Evolutionary conservation across 2,113 vertebrate genomes (phyloP), one percentile per base, ranked within the genome.

Genomic region (Perca fluviatilis): DNA sequence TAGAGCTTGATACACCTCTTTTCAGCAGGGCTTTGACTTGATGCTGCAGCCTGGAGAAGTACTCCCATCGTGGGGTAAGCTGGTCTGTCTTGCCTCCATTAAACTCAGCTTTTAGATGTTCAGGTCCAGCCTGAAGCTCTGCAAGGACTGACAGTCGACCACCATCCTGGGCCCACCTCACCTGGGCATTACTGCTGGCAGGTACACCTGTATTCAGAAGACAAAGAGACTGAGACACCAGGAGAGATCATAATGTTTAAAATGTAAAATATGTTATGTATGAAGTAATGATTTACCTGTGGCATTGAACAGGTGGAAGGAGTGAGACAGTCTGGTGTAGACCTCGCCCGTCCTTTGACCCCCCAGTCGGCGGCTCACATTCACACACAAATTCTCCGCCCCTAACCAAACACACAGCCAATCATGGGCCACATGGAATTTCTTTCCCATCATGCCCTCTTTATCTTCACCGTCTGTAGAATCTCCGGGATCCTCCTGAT

Each of bases 241-340:
- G 53, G 6, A 67, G 13, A 54, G 19, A 21, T 2, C 13, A 15
- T 0, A 18, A 47, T 67, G 19, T 13, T 6, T 10, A 8, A 49
- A 50, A 23, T 14, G 50, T 46, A 27, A 36, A 4, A 27, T 19
- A 2, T 3, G 1, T 63, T 21, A 25, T 25, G 12, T 64, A 10
- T 47, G n/a, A 50, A 61, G 5, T 1, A 64, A 50, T 53, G n/a
- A 50, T 74, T 36, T 87, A 97, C 97, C 97, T 96, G 95, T 49
- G 9, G 85, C 87, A 13, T 79, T 83, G 4, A 97, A 93, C 15
- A 74, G 70, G 57, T 86, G 74, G 13, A 91, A 82, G 49, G 94
- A 94, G 69, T 96, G 96, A 54, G 82, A 83, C 10, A 97, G 86
- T 15, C 68, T 91, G 15, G 88, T 90, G 6, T 76, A 79, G 75